phyloP scores from a whole-genome alignment of 2,113 vertebrate genomes.

The Butorides virescens region DNA sequence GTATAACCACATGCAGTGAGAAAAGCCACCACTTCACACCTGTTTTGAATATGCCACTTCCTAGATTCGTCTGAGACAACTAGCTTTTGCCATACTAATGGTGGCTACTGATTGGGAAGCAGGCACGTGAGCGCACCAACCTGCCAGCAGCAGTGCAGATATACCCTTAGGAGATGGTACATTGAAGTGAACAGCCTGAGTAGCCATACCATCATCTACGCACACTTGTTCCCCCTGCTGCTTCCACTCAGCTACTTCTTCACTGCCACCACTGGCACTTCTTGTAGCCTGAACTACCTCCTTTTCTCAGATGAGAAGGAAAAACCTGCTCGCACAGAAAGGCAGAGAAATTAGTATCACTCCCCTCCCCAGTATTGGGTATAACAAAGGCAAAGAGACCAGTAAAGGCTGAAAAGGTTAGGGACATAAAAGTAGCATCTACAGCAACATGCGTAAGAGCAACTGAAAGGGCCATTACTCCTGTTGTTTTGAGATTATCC shows the following conservation, averaged over 20 bases:
- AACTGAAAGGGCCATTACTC: neutral
- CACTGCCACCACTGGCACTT: neutral
- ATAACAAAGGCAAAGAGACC: neutral
- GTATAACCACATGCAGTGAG: neutral
- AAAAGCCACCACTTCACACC: neutral
- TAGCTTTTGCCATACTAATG: neutral
- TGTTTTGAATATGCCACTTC: neutral
- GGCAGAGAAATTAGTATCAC: neutral
- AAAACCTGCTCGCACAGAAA: neutral
- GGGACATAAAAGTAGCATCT: neutral
- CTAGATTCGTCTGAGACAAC: neutral
- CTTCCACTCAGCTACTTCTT: neutral
- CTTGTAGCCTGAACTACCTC: neutral
- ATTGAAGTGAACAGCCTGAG: neutral
- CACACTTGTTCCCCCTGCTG: neutral
- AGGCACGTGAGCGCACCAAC: neutral
- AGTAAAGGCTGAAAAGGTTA: neutral
- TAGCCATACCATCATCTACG: neutral
- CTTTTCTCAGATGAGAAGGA: neutral
- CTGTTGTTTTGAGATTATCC: neutral
- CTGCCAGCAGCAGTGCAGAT: neutral
- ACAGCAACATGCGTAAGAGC: neutral
- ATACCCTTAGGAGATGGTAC: neutral
- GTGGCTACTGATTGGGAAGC: neutral
- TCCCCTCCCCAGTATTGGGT: neutral